These are phyloP conservation scores for Zelostemma sp. DNA, from an alignment of 1,140 invertebrate species.

Conservation along the genomic window DNA sequence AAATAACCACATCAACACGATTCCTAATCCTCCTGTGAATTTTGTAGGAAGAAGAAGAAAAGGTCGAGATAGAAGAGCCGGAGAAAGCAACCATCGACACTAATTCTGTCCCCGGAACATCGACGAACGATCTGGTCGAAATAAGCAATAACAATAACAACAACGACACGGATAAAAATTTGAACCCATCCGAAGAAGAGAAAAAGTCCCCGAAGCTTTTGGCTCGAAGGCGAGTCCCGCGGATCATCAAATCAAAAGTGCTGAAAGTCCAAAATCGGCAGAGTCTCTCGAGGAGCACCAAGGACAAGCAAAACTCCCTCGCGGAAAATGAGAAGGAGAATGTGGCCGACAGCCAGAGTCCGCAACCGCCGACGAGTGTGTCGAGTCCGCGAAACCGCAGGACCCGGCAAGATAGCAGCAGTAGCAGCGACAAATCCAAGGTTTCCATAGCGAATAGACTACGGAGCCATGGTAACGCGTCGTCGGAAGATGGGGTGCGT, in stretches of 20 bases:
- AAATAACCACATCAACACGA: too few relatives aligned
- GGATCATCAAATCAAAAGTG: conserved; percentile 32
- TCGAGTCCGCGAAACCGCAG: conserved; percentile 36
- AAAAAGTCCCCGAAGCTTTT: conserved; percentile 18
- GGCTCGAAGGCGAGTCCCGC: conserved; percentile 19
- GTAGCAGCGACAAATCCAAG: conserved; percentile 25
- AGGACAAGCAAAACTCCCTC: conserved; percentile 26
- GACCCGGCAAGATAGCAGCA: conserved; percentile 29
- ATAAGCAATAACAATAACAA: conserved; percentile 45
- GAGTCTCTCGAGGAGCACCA: conserved; percentile 41
- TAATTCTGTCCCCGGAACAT: conserved; percentile 51
- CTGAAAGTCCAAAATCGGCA: conserved; percentile 49
- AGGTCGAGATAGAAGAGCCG: conserved; percentile 41
- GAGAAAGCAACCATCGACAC: conserved; percentile 48
- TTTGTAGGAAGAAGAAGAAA: conserved; percentile 52
- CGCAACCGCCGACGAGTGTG: conserved; percentile 25
- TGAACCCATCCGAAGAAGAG: conserved; percentile 52
- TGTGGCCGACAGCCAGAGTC: conserved; percentile 21
- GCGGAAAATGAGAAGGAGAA: conserved; percentile 42
- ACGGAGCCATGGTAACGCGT: conserved; percentile 53
- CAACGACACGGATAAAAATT: conserved; percentile 59
- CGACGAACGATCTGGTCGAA: conserved; percentile 39
- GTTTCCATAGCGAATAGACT: conserved; percentile 57
- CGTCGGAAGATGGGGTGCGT: conserved; percentile 11
- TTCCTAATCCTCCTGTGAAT: conserved; percentile 53